A percentile compares a stretch with the other conserved stretches of the same genome.
Evolutionary conservation across 2,888 invertebrate species (phyloP).

Genomic region (Thereva unica): DNA sequence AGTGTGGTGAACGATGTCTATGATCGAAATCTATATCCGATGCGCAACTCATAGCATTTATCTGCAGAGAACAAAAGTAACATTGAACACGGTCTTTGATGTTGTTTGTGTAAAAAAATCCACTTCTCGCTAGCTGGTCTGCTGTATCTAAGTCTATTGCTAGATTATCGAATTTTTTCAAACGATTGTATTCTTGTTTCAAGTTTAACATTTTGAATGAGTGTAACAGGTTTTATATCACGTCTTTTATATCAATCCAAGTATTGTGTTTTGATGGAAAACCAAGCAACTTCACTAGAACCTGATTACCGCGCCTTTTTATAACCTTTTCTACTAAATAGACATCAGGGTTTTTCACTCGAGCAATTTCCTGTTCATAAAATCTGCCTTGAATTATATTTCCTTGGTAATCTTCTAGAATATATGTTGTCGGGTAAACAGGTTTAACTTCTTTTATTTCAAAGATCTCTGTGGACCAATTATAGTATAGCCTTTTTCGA

Average conservation of each 20-base stretch:
- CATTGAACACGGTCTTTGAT: too few species aligned
- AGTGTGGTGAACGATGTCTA: too few species aligned
- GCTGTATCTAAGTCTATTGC: too few species aligned
- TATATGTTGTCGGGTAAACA: slow-evolving; percentile 45
- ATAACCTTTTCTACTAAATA: not conserved
- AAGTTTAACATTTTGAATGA: too few species aligned
- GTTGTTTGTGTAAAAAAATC: too few species aligned
- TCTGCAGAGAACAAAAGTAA: too few species aligned
- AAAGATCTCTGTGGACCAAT: slow-evolving; percentile 48
- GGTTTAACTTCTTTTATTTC: slow-evolving; percentile 44
- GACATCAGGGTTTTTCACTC: not conserved
- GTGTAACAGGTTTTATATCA: too few species aligned
- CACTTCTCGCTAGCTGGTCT: too few species aligned
- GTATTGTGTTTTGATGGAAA: not conserved
- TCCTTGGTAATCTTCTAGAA: slow-evolving; percentile 44
- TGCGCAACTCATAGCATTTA: too few species aligned
- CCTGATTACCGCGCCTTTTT: not conserved
- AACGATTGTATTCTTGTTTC: too few species aligned
- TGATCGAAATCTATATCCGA: too few species aligned
- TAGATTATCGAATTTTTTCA: too few species aligned
- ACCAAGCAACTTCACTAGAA: not conserved
- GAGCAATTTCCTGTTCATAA: slow-evolving; percentile 47
- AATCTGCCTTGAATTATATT: slow-evolving; percentile 48
- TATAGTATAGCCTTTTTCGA: slow-evolving; percentile 48
- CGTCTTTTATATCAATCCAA: not conserved